phyloP scores from a whole-genome alignment of 2,888 invertebrate genomes.

The Plagodis dolabraria region DNA sequence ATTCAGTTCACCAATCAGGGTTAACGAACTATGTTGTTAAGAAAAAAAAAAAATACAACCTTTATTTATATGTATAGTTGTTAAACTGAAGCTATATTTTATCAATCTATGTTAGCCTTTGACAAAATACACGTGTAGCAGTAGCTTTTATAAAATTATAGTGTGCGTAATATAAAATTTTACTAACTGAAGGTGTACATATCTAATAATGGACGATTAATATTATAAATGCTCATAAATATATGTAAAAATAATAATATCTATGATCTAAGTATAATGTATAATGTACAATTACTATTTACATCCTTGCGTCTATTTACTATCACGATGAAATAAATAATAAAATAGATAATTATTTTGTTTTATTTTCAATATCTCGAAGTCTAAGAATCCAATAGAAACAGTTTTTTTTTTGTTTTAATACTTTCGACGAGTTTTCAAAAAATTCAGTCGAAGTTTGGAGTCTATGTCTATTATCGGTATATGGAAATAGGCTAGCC shows the following conservation, averaged over 20 bases:
- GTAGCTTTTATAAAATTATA: constrained; percentile 65
- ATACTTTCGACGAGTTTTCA: no score
- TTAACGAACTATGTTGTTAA: no score
- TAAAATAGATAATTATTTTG: constrained; percentile 45
- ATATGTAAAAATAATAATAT: constrained; percentile 60
- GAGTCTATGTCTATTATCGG: no score
- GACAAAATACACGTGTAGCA: constrained; percentile 11
- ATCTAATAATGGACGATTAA: constrained; percentile 58
- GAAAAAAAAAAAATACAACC: no score
- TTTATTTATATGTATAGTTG: no score
- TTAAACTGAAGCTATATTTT: no score
- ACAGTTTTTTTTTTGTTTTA: no score
- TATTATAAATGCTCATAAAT: constrained; percentile 76
- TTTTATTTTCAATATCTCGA: constrained; percentile 42
- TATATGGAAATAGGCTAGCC: no score
- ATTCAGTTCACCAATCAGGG: no score
- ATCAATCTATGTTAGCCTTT: constrained; percentile 1
- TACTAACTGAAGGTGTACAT: constrained; percentile 70
- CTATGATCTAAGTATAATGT: constrained; percentile 65
- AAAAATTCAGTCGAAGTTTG: no score
- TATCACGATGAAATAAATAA: constrained; percentile 78
- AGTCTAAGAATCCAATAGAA: no score
- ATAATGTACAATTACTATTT: constrained; percentile 77
- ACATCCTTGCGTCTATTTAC: constrained; percentile 80
- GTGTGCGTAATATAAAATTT: constrained; percentile 52